Evolutionary conservation across 1,140 invertebrate genomes (phyloP), one percentile per base, ranked within the genome.

Genomic region (Trichoplusia ni): DNA sequence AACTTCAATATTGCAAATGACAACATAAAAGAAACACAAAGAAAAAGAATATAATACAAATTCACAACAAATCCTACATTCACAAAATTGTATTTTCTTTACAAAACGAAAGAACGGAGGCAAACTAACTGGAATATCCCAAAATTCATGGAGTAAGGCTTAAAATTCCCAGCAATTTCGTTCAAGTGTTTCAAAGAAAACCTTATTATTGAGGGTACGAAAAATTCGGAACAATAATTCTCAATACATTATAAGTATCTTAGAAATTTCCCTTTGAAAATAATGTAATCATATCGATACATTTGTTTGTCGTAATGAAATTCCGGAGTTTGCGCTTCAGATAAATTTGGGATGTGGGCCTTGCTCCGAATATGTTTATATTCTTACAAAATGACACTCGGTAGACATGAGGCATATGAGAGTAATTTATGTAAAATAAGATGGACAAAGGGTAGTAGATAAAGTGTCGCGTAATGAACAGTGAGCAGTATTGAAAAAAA

Each of bases 191-290:
- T 62, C 33, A 37, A 62, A 40, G 33, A 35, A 51, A 37, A 40
- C 35, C 35, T 56, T 56, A 40, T 56, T 56, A 56, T 56, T 56
- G 35, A 40, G 35, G 37, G 46, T 29, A 40, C 21, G 9, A 47
- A 35, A 62, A 64, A 64, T 49, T 49, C 33, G 16, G 40, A 58
- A 62, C 59, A 64, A 64, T 58, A 64, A 64, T 58, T 64, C 44
- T 8, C 63, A 35, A 64, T 64, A 64, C 63, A 40, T 64, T 58
- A 64, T 58, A 64, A 58, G 42, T 33, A 58, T 47, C 63, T 64
- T 49, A 58, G 46, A 44, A 64, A 64, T 56, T 64, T 54, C 51
- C 19, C 38, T 64, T 64, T 54, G 47, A 54, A 63, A 44, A 63
- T 54, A 40, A 56, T 56, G 8, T 56, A 56, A 56, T 56, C 33